Conservation (phyloP, 2,797 vertebrate species). For the Anabacerthia variegaticeps region DNA sequence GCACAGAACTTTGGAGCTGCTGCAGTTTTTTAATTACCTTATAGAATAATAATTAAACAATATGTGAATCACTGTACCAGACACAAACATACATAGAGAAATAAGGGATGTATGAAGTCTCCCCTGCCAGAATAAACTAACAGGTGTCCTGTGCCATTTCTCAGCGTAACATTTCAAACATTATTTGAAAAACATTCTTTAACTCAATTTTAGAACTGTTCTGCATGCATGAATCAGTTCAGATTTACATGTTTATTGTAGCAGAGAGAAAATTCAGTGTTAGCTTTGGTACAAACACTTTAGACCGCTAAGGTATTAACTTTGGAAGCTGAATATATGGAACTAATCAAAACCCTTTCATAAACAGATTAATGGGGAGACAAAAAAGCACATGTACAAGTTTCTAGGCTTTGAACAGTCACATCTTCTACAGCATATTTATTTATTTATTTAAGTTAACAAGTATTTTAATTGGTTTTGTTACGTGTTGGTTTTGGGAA, state of each 20-base stretch:
- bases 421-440: not conserved
- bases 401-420: not conserved
- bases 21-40: not conserved
- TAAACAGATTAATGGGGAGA: slow-evolving; percentile 49
- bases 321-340: slow-evolving; percentile 39
- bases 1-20: slow-evolving; percentile 10
- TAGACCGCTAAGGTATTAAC: slow-evolving; percentile 10
- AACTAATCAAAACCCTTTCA: slow-evolving; percentile 55
- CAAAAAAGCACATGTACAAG: slow-evolving; percentile 13
- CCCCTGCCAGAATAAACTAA: not conserved
- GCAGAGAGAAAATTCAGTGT: slow-evolving; percentile 38
- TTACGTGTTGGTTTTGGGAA: not conserved
- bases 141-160: not conserved
- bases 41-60: not conserved
- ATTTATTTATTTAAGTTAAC: slow-evolving; percentile 54
- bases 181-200: not conserved
- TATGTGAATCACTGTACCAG: not conserved
- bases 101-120: not conserved
- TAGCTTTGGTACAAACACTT: not conserved
- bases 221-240: slow-evolving; percentile 29
- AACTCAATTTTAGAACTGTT: slow-evolving; percentile 20
- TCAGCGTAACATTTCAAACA: not conserved
- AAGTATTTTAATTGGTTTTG: slow-evolving; percentile 33
- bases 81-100: not conserved
- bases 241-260: slow-evolving; percentile 44